These are phyloP conservation scores for Caenorhabditis imperialis DNA, from an alignment of 2,888 invertebrate species.

Conservation along the genomic window DNA sequence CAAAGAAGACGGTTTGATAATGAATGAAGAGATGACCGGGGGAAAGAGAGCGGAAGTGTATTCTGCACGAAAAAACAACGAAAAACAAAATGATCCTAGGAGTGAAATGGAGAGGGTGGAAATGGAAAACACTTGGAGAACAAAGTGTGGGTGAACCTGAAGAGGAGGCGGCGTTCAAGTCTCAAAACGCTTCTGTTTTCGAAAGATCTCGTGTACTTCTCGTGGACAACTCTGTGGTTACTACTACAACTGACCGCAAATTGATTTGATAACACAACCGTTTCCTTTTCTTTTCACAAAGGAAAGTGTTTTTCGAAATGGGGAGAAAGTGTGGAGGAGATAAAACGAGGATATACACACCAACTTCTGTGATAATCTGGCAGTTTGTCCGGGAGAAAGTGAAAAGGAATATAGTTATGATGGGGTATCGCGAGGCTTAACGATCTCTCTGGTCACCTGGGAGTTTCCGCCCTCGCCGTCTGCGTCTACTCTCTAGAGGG, in stretches of 20 bases:
- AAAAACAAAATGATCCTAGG: neutral
- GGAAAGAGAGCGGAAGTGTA: constrained; percentile 24
- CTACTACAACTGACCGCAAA: too few relatives aligned
- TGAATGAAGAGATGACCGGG: constrained; percentile 25
- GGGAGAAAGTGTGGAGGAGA: too few relatives aligned
- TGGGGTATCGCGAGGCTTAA: constrained; percentile 5
- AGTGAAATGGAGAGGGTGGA: neutral
- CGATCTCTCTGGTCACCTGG: constrained; percentile 43
- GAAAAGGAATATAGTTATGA: too few relatives aligned
- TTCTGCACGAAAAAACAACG: neutral
- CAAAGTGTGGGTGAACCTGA: constrained; percentile 42
- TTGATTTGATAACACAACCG: too few relatives aligned
- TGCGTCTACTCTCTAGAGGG: too few relatives aligned
- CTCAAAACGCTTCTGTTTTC: neutral
- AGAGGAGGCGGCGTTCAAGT: constrained; percentile 23
- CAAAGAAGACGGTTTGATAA: constrained; percentile 13
- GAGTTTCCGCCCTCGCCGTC: constrained; percentile 15
- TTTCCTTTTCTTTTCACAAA: too few relatives aligned
- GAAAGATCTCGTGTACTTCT: too few relatives aligned
- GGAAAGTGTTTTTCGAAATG: too few relatives aligned
- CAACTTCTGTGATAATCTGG: too few relatives aligned
- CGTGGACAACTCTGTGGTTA: too few relatives aligned
- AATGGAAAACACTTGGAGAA: constrained; percentile 36
- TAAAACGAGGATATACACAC: too few relatives aligned
- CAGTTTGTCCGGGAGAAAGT: too few relatives aligned